Base-by-base conservation (phyloP, 2,797 vertebrate genomes). In the Siniperca scherzeri region DNA sequence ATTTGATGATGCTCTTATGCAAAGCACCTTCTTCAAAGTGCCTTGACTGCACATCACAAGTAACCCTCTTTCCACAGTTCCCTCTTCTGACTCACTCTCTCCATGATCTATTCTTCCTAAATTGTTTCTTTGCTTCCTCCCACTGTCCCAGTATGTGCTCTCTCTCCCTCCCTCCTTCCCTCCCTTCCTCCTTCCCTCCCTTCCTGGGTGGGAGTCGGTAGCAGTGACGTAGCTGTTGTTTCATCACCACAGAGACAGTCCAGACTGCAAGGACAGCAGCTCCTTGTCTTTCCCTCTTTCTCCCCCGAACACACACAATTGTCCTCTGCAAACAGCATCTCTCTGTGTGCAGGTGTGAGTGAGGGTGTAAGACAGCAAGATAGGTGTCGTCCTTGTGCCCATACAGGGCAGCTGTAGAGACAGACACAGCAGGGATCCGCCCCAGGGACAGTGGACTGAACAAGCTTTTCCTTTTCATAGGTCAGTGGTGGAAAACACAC, bases 381-480 rank as follows among this genome's bases (percentile, higher is more conserved):
- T 21, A 30, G 68, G 36, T 65, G 78, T 77, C 25, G 3, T 69
- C 61, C 17, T 36, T 70, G 65, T 74, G 53, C 14, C 40, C 11
- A 4, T 27, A 11, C 25, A 33, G 38, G 46, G 27, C 55, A 30
- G 44, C 78, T 66, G 16, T 57, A 42, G 66, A 52, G 85, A 52
- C 56, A 42, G 40, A 50, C 52, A 22, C 64, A 52, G 70, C 59
- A 5, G 71, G 50, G 33, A 27, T 48, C 53, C 0, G 0, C 68
- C 81, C 46, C 7, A 48, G 78, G 72, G 82, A 78, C 55, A 53
- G 38, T 11, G 44, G 59, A 70, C 52, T 56, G 60, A 86, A 87
- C 82, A 84, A 81, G 83, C 57, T 74, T 88, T 87, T 85, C 48
- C 73, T 91, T 88, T 92, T 89, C 69, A 65, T 80, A 81, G 80